Evolutionary conservation across 2,113 vertebrate genomes (phyloP), one percentile per base, ranked within the genome.

Genomic region (Panthera tigris): DNA sequence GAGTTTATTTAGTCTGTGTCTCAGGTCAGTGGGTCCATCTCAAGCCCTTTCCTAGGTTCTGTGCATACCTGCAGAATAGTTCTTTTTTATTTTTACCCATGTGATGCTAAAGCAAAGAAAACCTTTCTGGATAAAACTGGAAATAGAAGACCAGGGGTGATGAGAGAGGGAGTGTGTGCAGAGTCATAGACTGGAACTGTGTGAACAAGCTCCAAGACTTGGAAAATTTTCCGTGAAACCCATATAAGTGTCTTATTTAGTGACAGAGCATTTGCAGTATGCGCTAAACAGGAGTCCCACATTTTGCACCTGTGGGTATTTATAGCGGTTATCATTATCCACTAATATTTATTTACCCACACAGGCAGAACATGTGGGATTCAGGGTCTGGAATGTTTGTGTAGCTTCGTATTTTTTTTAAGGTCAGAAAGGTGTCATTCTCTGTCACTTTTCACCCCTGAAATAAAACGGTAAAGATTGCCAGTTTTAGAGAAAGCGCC

Each of bases 1-100:
- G 90, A 95, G 36, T 97, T 98, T 97, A 79, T 97, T 98, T 97
- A 68, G 95, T 95, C 29, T 69, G 27, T 78, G 45, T 97, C 92
- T 98, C 69, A 96, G 93, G 89, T 97, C 66, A 78, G 8, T 95
- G 94, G 76, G 83, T 57, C 27, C 76, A 78, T 92, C 0, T 94
- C 95, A 91, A 93, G 61, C 39, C 79, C 21, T 94, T 63, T 15
- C n/a, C 29, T 92, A 23, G 29, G 57, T 85, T 69, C 45, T 16
- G 25, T 95, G 68, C 33, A 55, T 11, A 94, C 83, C 52, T 9
- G 7, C 68, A 65, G 39, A 50, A 36, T 90, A 41, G 68, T 98
- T 96, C n/a, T 36, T 61, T 61, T 98, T 84, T 88, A 57, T 91
- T 98, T 98, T 97, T 36, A 86, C 3, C 4, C 41, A 87, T 90